These are phyloP conservation scores for Nephrocerus scutellatus DNA, from an alignment of 2,888 invertebrate genomes.

Conservation along the genomic window DNA sequence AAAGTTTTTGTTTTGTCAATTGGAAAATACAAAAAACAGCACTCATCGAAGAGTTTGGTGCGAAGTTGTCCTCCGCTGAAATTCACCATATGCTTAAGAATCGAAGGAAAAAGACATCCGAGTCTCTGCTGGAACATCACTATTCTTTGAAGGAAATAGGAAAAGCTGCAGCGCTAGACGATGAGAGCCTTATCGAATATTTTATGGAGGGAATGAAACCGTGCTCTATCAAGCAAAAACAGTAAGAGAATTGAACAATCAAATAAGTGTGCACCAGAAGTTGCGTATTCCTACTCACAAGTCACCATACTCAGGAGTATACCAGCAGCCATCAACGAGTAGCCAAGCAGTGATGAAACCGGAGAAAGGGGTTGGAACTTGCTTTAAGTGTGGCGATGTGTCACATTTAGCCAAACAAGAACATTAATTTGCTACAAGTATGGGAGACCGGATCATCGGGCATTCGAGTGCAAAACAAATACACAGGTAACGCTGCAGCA, in stretches of 20 bases:
- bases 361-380: too few species aligned
- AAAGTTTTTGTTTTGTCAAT: conserved; percentile 10
- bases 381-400: too few species aligned
- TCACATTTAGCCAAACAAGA: too few species aligned
- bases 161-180: conserved; percentile 15
- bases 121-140: conserved; percentile 13
- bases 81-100: conserved; percentile 10
- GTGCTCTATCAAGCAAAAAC: too few species aligned
- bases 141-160: conserved; percentile 17
- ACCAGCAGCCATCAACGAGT: too few species aligned
- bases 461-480: not conserved
- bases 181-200: too few species aligned
- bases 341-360: conserved; percentile 1
- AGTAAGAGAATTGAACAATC: too few species aligned
- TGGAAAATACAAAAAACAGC: conserved; percentile 14
- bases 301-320: too few species aligned
- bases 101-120: conserved; percentile 8
- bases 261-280: too few species aligned
- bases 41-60: conserved; percentile 14
- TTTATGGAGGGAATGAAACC: too few species aligned
- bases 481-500: not conserved
- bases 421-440: conserved; percentile 1
- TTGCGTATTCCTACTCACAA: too few species aligned
- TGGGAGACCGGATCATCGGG: not conserved
- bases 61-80: conserved; percentile 8